phyloP scores from a whole-genome alignment of 2,888 invertebrate genomes.

The Erebia aethiops region DNA sequence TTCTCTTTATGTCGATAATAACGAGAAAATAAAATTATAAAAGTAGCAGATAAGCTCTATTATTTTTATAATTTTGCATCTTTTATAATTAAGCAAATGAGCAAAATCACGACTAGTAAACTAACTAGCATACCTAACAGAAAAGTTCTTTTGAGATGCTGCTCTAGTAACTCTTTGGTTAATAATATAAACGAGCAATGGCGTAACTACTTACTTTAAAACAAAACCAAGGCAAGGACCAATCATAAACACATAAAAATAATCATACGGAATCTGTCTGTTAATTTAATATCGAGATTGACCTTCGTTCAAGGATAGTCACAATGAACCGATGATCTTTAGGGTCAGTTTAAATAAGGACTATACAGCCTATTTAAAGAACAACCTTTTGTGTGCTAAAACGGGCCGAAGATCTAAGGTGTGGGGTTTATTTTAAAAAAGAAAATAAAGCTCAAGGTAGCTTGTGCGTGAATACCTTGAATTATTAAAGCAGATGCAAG shows the following conservation, averaged over 20 bases:
- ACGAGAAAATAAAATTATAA: no score
- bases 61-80: no score
- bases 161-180: not conserved
- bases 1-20: no score
- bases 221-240: constrained; percentile 54
- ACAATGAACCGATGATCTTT: constrained; percentile 39
- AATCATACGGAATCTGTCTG: constrained; percentile 46
- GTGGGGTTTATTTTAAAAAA: not conserved
- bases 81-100: not conserved
- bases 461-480: not conserved
- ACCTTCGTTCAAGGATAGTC: constrained; percentile 53
- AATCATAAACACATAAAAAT: constrained; percentile 66
- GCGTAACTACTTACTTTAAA: constrained; percentile 27
- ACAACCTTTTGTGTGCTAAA: constrained; percentile 7
- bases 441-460: not conserved
- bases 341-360: constrained; percentile 27
- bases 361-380: constrained; percentile 7
- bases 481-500: not conserved
- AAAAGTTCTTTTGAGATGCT: not conserved
- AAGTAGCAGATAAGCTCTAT: no score
- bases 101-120: not conserved
- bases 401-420: not conserved
- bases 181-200: constrained; percentile 5
- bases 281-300: constrained; percentile 54
- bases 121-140: not conserved